Evolutionary conservation across 1,140 invertebrate species (phyloP).

Genomic region (Leptonema lineaticorne): DNA sequence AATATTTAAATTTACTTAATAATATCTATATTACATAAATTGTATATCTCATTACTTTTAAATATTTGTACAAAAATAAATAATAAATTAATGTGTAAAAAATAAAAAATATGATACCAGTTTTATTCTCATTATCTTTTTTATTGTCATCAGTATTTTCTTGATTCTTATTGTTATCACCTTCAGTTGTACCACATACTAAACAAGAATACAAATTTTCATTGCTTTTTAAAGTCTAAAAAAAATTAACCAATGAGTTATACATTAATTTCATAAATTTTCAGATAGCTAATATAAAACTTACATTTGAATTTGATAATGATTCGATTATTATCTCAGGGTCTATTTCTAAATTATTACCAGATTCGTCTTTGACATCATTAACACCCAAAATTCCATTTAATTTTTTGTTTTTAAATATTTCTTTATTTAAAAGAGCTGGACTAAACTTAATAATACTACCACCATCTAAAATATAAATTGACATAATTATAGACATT

Average conservation of each 20-base stretch:
- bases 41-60: too few relatives aligned
- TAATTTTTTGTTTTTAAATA: constrained; percentile 11
- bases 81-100: neutral
- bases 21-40: neutral
- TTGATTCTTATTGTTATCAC: constrained; percentile 1
- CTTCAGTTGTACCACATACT: neutral
- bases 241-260: neutral
- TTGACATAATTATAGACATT: neutral
- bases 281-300: neutral
- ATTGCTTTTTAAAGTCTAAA: constrained; percentile 1
- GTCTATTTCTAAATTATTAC: constrained; percentile 16
- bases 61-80: too few relatives aligned
- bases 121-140: neutral
- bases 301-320: neutral
- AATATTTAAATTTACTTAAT: neutral
- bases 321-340: neutral
- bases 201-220: constrained; percentile 22
- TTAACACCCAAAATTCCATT: neutral
- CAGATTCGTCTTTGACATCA: constrained; percentile 3
- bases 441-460: constrained; percentile 22
- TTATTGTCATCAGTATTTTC: neutral
- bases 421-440: constrained; percentile 1
- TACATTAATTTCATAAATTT: neutral
- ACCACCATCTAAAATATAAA: constrained; percentile 5
- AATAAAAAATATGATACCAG: neutral